These are phyloP conservation scores for Sebastes matsubarae DNA, from an alignment of 2,797 vertebrate genomes.

Conservation along the genomic window DNA sequence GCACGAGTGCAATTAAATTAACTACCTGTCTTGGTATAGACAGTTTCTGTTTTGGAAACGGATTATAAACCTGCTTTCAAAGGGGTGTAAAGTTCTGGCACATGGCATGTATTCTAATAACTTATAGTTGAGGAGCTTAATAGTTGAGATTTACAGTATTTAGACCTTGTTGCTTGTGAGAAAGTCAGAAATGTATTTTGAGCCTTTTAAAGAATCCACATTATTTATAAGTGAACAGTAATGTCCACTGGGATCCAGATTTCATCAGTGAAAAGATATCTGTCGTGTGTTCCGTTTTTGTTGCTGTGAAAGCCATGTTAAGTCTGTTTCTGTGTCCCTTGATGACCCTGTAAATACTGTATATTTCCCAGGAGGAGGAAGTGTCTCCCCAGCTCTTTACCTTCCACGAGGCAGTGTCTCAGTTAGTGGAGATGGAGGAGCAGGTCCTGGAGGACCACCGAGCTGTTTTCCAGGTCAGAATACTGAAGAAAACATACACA, in stretches of 20 bases:
- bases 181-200: neutral
- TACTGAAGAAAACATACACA: neutral
- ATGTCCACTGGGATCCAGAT: neutral
- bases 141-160: fast-evolving
- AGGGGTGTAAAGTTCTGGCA: neutral
- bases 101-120: no score
- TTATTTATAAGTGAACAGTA: neutral
- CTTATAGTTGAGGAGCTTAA: neutral
- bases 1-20: neutral
- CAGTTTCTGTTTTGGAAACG: neutral
- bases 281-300: neutral
- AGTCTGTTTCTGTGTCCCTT: neutral
- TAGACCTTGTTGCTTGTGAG: neutral
- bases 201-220: neutral
- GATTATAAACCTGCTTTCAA: neutral
- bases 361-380: slow-evolving; percentile 90
- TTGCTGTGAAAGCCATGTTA: neutral
- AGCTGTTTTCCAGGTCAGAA: slow-evolving; percentile 93
- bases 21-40: neutral
- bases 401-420: slow-evolving; percentile 97
- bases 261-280: neutral
- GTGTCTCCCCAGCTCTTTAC: slow-evolving; percentile 97
- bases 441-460: slow-evolving; percentile 97
- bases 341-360: neutral
- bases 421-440: slow-evolving; percentile 98